A percentile compares a stretch with the other conserved stretches of the same genome.
Conservation (phyloP, 2,113 vertebrate genomes). For the Cyprinodon tularosa region DNA sequence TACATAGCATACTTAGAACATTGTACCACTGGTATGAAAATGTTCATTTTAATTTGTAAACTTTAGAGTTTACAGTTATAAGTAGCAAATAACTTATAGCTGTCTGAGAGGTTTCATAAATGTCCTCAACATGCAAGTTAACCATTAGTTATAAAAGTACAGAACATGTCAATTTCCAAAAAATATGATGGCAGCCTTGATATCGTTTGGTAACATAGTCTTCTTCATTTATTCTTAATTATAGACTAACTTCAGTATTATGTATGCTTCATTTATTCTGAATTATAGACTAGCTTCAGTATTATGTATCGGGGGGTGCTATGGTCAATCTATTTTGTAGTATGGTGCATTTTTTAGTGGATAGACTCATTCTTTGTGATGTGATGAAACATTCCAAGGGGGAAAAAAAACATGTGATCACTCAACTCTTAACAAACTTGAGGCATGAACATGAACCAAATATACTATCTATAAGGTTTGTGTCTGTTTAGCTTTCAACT, state of each 20-base stretch:
- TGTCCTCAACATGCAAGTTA: background rate
- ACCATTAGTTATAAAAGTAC: no score
- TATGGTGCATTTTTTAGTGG: background rate
- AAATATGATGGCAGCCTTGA: no score
- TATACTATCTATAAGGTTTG: constrained; percentile 15
- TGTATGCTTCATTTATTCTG: no score
- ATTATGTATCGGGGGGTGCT: background rate
- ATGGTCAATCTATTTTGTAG: background rate
- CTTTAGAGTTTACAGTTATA: background rate
- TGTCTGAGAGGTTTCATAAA: background rate
- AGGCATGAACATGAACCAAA: constrained; percentile 10
- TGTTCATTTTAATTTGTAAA: background rate
- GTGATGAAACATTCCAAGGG: background rate
- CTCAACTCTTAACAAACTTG: background rate
- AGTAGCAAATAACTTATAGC: background rate
- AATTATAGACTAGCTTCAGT: no score
- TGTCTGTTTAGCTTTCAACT: constrained; percentile 16
- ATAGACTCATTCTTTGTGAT: background rate
- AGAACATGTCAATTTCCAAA: background rate
- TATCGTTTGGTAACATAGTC: no score
- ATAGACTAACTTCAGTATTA: no score
- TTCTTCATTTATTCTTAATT: no score
- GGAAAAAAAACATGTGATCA: background rate
- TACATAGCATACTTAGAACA: no score
- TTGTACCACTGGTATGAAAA: no score